Conservation (phyloP, 2,888 invertebrate genomes). For the Tetropium fuscum region DNA sequence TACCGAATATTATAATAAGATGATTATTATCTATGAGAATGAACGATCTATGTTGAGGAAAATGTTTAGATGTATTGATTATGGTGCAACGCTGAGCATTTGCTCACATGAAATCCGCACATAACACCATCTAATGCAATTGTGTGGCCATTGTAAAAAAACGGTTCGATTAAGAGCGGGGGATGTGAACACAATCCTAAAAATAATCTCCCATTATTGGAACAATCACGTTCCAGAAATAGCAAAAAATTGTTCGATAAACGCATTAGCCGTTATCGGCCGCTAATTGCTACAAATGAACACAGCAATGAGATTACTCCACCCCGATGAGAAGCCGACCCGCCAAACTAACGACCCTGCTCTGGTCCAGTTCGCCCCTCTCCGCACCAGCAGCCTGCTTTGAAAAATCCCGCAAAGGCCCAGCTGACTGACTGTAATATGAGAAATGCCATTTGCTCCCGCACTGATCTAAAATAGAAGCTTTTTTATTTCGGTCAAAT, state of each 20-base stretch:
- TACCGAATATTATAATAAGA: too few relatives aligned
- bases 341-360: slow-evolving; percentile 46
- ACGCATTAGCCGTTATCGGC: slow-evolving; percentile 59
- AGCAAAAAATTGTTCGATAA: slow-evolving; percentile 57
- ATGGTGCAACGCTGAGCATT: too few relatives aligned
- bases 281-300: slow-evolving; percentile 65
- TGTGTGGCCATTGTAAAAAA: neutral
- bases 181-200: slow-evolving; percentile 39
- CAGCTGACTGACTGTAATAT: slow-evolving; percentile 49
- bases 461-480: slow-evolving; percentile 53
- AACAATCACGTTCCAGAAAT: slow-evolving; percentile 57
- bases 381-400: slow-evolving; percentile 8
- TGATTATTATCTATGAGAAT: too few relatives aligned
- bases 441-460: slow-evolving; percentile 58
- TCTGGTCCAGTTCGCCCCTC: slow-evolving; percentile 25
- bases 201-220: slow-evolving; percentile 56
- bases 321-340: slow-evolving; percentile 46
- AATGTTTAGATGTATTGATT: too few relatives aligned
- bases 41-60: too few relatives aligned
- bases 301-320: slow-evolving; percentile 61
- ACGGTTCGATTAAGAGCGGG: slow-evolving; percentile 26
- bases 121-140: neutral
- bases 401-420: slow-evolving; percentile 20
- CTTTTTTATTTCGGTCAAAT: slow-evolving; percentile 54
- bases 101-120: neutral